Base-by-base conservation (phyloP, 2,797 vertebrate genomes). In the Varecia variegata region DNA sequence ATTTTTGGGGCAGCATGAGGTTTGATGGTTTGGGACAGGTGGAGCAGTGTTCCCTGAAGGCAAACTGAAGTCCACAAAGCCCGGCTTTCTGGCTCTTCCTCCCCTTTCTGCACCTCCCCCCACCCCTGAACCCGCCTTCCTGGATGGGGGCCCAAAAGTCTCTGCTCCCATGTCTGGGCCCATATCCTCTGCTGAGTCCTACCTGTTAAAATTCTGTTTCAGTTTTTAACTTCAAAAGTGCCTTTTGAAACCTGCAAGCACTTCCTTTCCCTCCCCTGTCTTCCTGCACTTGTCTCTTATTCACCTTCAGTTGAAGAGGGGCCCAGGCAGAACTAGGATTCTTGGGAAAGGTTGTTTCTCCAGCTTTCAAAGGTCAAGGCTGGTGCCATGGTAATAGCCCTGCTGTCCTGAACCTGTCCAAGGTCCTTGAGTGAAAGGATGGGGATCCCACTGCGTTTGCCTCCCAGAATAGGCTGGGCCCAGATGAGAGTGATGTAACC, bases 361-460 rank as follows among this genome's bases (percentile, higher is more conserved):
- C 38, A 52, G 40, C 73, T 91, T 93, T 73, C 80, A 89, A 87
- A 96, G 79, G 94, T 94, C 94, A 93, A 77, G 94, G 76, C 84
- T 81, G 70, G 60, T 84, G 65, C 43, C 40, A 8, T 70, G 68
- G 50, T 79, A 76, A 96, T 60, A 60, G 38, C 56, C 74, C 4
- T 21, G 87, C 87, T 62, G 27, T 21, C 54, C 43, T n/a, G 25
- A 73, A 40, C 52, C 82, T 95, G 40, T 54, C 50, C 54, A 47
- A 30, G 27, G 87, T 21, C 52, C 38, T 89, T 82, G 89, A 47
- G 23, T 91, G 54, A 62, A 80, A 21, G 25, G 67, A 43, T 25
- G 17, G 68, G 71, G 76, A 65, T 86, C 58, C 76, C n/a, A 23
- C 52, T 45, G 73, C 76, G 56, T 73, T 80, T 80, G 47, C 30